These are phyloP conservation scores for Excalfactoria chinensis DNA, from an alignment of 2,113 vertebrate genomes.

Conservation along the genomic window DNA sequence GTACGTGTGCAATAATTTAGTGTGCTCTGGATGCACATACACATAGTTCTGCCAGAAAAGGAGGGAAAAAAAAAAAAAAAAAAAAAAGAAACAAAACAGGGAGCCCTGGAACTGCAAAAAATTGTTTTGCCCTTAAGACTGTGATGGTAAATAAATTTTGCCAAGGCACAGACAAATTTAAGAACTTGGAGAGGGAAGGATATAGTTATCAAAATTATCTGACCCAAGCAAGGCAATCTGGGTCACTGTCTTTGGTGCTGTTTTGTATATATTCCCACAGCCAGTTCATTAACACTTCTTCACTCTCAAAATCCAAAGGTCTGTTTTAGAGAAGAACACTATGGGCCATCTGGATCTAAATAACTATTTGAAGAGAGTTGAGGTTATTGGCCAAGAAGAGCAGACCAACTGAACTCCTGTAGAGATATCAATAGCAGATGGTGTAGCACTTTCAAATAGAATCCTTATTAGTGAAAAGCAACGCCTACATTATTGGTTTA, in stretches of 20 bases:
- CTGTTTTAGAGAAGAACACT: not conserved
- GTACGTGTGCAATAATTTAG: slow-evolving; percentile 49
- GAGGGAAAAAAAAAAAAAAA: not conserved
- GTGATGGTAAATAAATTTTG: not conserved
- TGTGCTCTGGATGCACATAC: slow-evolving; percentile 17
- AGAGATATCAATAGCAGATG: not conserved
- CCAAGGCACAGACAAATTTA: not conserved
- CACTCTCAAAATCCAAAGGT: not conserved
- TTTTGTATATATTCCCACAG: not conserved
- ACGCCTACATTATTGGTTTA: not conserved
- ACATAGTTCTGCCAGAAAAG: slow-evolving; percentile 33
- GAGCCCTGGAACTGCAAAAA: not conserved
- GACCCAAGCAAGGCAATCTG: not conserved
- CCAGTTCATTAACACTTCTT: not conserved
- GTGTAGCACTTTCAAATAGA: not conserved
- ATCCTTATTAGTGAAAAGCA: not conserved
- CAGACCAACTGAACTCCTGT: not conserved
- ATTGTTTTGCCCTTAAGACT: not conserved
- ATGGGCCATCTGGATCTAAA: not conserved
- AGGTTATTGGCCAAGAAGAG: not conserved
- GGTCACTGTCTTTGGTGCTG: not conserved
- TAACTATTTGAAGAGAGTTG: not conserved
- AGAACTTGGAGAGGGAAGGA: not conserved
- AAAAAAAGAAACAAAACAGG: not conserved
- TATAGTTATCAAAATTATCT: not conserved